Evolutionary conservation across 2,797 vertebrate species (phyloP), one percentile per base, ranked within the genome.

Genomic region (Psittacula derbiana): DNA sequence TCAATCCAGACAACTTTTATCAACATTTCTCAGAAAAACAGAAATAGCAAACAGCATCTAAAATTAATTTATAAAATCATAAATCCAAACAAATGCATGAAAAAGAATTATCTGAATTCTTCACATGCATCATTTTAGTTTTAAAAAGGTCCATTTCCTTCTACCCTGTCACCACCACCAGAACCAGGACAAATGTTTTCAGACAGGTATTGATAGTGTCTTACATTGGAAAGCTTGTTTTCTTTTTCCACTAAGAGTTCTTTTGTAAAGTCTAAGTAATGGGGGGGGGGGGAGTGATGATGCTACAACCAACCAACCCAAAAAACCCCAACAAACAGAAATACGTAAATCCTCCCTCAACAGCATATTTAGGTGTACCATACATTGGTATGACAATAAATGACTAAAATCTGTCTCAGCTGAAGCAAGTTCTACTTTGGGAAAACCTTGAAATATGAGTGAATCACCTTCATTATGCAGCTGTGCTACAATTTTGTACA

Each of bases 391-490:
- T 30, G 27, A 69, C 31, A 72, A 78, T 41, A 84, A 72, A 90
- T 43, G 62, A 73, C 46, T 44, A 30, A 69, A 79, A 60, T 36
- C 14, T 58, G 1, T 21, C 25, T 60, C 66, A 82, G n/a, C 19
- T 85, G 43, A 84, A 38, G 40, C 30, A 76, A 86, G 53, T 79
- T 49, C 16, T 15, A 36, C 38, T 36, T 60, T 31, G 33, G 73
- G 87, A 70, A 90, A 82, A 43, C 52, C 41, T 90, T 90, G 65
- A 79, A 91, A 86, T 18, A 12, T 18, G 92, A 80, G 30, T 28
- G 76, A 86, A 90, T 88, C 87, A 86, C 76, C 82, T 69, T 93
- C 73, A 84, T 85, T 81, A 81, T 40, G 28, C 70, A 86, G 30
- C 20, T 86, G 23, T 67, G 44, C 6, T 10, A 50, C 4, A 27